Evolutionary conservation across 1,140 invertebrate species (phyloP).

Genomic region (Caenorhabditis remanei): DNA sequence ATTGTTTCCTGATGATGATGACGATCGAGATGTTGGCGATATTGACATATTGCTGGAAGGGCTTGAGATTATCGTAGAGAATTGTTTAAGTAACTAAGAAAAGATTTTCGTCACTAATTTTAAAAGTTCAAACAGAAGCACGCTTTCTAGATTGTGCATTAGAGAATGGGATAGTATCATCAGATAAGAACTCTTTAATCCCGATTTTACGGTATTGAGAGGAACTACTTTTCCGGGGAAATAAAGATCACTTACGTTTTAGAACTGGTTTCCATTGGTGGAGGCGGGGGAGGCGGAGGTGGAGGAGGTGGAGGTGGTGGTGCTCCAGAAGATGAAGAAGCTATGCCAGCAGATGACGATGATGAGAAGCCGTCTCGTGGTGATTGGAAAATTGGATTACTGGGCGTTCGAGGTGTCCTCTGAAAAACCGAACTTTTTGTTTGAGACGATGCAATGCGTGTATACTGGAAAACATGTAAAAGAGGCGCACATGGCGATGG

Average conservation of each 20-base stretch:
- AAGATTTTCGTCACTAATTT: too few species aligned
- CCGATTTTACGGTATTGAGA: too few species aligned
- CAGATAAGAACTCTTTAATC: too few species aligned
- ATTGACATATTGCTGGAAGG: neutral
- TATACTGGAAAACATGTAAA: too few species aligned
- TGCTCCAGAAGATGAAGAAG: neutral
- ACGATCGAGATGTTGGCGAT: neutral
- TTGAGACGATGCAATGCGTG: too few species aligned
- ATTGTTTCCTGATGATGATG: neutral
- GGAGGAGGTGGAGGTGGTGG: conserved; percentile 18
- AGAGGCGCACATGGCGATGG: too few species aligned
- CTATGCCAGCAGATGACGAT: neutral
- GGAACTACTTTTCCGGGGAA: neutral
- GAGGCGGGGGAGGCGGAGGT: conserved; percentile 16
- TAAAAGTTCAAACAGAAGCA: too few species aligned
- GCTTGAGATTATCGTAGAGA: too few species aligned
- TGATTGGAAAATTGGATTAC: neutral
- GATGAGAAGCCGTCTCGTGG: neutral
- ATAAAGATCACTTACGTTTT: neutral
- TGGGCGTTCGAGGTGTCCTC: conserved; percentile 13
- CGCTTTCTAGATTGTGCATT: neutral
- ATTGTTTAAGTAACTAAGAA: too few species aligned
- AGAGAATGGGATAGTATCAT: too few species aligned
- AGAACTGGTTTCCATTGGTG: neutral
- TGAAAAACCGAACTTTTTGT: neutral